Evolutionary conservation across 2,113 vertebrate genomes (phyloP), one percentile per base, ranked within the genome.

Genomic region (Xenopus borealis): DNA sequence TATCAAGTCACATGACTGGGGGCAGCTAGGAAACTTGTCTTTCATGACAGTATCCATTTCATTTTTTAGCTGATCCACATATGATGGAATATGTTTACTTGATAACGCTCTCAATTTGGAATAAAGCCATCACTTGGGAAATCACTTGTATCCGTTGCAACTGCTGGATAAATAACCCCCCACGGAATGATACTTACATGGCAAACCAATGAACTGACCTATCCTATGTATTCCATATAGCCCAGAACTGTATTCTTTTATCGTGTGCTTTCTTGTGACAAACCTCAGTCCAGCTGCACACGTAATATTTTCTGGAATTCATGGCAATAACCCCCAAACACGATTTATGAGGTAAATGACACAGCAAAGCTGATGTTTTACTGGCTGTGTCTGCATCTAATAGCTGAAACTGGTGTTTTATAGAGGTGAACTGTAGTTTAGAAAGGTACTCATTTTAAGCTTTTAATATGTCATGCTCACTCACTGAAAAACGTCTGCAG

Each of bases 401-500:
- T 72, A 63, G 70, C 47, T n/a, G 27, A 62, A 78, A 73, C 53
- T 66, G 47, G 72, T 71, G 72, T 75, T 80, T 80, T 75, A 72
- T 78, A 78, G 69, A 62, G 63, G 57, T 50, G 78, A 79, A 80
- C 71, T 62, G 40, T 40, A 53, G 57, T 74, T 81, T 82, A 76
- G 69, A 79, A 83, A 76, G 76, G 72, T 66, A 40, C 52, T 81
- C 66, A 57, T 83, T 80, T 81, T 55, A 73, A 81, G 62, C 52
- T 68, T 17, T 46, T 62, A 63, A 63, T 63, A 63, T 63, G 70
- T 45, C 61, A 69, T 80, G 80, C 62, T 74, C 67, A 79, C 62
- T 68, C 57, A 71, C 47, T 57, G 79, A 73, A 76, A 3, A 71
- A 71, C 61, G 70, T 66, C 66, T 47, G 67, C 12, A 10, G 45